Evolutionary conservation across 2,888 invertebrate species (phyloP), one percentile per base, ranked within the genome.

Genomic region (Chrysina gloriosa): DNA sequence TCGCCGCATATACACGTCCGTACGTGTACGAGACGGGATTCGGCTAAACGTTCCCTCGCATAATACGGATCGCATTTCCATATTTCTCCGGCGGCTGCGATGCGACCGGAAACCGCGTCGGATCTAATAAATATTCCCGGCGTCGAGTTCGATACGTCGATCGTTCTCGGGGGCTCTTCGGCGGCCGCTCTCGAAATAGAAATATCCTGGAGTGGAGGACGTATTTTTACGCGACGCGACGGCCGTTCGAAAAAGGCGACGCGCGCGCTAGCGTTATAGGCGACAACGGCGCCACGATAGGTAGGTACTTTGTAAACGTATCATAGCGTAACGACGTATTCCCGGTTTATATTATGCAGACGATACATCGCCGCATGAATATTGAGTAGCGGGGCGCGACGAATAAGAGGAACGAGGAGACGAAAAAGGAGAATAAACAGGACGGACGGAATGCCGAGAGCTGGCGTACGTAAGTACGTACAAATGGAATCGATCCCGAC

Each of bases 71-170:
- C 23, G 47, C 47, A 47, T 21, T 21, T 19, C n/a, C n/a, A 21
- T 42, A 11, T 47, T 23, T 47, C n/a, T 47, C 39, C 39, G 39
- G 4, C 39, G 14, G 39, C 29, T 29, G 3, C 29, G 7, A 29
- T 29, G 7, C 39, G 4, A 14, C 39, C 27, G 34, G 31, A 29
- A 56, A 31, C 29, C 29, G 36, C 16, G 14, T 7, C n/a, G n/a
- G 47, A 63, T 63, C 63, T 47, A 63, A 63, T 63, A 63, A 63
- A 63, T 63, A 63, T 63, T 63, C 63, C 27, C 47, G 31, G 21
- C 45, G 16, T 31, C 27, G 47, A 47, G 9, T n/a, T 27, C 7
- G 14, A 2, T 9, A 9, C 39, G 4, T 39, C 39, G n/a, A 39
- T 2, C 39, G 16, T 39, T 16, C 39, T 16, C 39, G 39, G 29